phyloP scores from a whole-genome alignment of 2,113 vertebrate genomes.

The Megaceryle maxima region DNA sequence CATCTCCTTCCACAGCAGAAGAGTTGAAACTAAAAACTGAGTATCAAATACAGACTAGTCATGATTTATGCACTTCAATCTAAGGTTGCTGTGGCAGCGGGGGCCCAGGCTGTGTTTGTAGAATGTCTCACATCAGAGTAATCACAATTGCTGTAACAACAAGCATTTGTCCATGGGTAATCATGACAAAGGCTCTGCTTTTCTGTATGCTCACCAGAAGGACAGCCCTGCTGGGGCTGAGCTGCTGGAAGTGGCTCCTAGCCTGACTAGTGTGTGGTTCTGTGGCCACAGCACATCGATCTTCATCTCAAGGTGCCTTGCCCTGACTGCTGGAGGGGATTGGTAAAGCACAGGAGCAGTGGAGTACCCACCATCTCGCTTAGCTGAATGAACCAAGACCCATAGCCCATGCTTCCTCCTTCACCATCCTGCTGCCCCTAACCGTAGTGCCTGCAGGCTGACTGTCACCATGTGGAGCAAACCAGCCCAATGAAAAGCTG shows the following conservation, averaged over 20 bases:
- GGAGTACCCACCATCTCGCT: accelerated
- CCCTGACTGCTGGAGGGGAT: accelerated
- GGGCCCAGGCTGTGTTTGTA: not conserved
- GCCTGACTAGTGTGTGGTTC: accelerated
- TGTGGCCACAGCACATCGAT: not conserved
- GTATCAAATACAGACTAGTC: not conserved
- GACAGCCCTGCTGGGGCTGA: not conserved
- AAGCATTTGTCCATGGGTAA: accelerated
- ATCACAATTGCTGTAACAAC: not conserved
- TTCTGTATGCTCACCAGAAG: accelerated
- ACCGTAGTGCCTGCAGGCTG: not conserved
- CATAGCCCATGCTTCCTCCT: accelerated
- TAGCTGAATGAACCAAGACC: not conserved
- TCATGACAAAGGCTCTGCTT: not conserved
- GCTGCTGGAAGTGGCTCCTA: not conserved
- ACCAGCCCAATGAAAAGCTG: not conserved
- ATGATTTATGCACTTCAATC: accelerated
- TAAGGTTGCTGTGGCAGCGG: not conserved
- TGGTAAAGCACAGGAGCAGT: no score
- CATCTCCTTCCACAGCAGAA: not conserved
- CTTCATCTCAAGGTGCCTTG: accelerated
- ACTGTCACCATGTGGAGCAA: not conserved
- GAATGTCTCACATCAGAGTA: accelerated
- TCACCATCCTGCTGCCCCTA: not conserved
- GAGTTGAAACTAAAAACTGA: not conserved